Conservation (phyloP, 2,888 invertebrate species). For the Cancer borealis region DNA sequence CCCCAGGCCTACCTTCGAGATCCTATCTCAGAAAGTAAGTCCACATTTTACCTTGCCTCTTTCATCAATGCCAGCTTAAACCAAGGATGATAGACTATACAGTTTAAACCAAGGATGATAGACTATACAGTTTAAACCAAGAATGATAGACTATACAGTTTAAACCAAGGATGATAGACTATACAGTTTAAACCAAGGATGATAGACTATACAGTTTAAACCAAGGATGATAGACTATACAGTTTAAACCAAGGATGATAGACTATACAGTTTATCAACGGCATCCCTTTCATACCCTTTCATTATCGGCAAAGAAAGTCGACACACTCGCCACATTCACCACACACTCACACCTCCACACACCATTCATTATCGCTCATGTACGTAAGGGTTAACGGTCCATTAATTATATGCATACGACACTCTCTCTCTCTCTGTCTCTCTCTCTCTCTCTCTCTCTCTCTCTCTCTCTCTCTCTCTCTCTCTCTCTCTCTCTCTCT, state of each 20-base stretch:
- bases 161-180: background rate
- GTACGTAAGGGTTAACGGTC: background rate
- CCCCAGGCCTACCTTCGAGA: constrained; percentile 59
- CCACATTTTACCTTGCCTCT: background rate
- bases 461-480: no score
- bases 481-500: no score
- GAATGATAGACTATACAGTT: background rate
- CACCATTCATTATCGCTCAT: background rate
- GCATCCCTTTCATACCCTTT: background rate
- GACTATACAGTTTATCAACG: no score
- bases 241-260: background rate
- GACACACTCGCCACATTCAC: background rate
- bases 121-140: background rate
- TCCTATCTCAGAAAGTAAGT: constrained; percentile 63
- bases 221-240: background rate
- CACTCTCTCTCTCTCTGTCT: background rate
- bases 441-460: no score
- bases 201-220: background rate
- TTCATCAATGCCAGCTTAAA: background rate
- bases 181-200: background rate
- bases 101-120: background rate
- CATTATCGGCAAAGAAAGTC: background rate
- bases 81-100: background rate
- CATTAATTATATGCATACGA: background rate
- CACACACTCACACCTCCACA: background rate